Base-by-base conservation (phyloP, 37 sponge, comb jelly and placozoan species). In the Bolinopsis microptera region DNA sequence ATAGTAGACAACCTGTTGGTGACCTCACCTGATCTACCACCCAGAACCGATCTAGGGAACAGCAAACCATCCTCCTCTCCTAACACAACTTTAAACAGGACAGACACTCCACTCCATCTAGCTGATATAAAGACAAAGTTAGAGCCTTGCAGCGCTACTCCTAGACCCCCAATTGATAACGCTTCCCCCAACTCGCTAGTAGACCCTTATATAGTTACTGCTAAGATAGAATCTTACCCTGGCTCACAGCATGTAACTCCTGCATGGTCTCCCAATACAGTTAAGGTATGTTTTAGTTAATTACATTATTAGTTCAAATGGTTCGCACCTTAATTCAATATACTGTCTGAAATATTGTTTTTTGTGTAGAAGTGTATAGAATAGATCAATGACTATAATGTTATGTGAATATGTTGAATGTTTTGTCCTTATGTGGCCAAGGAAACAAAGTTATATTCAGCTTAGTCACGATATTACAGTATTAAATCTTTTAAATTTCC, bases 161-260 rank as follows among this genome's bases (percentile, higher is more conserved):
- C 74, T 26, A 22, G 2, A 5, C 37, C 82, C 22, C 37, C 37
- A 33, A 8, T 30, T 8, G 82, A 3, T 1, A 21, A 9, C 37
- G 21, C 2, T 2, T 21, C 38, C 3, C 82, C 35, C 23, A 80
- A 80, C 82, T 80, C 82, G 1, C 37, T 80, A 34, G 23, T 80
- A 0, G 82, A 80, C 21, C 82, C 82, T 1, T 80, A 80, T 22
- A 35, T 80, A 5, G 38, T 80, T 16, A 1, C 2, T 16, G 82
- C 82, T 30, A 80, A 32, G 82, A 36, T 80, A 35, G 82, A 80
- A 37, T 32, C 82, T 8, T 48, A 48, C 61, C 61, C 9, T 48
- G 61, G 9, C 13, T 18, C 61, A 18, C 61, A 48, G 61, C 61
- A 48, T 5, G 9, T 18, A 13, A 48, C 61, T 48, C 61, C 61